Percentiles rank a stretch among this genome's conserved stretches.
phyloP scores from a whole-genome alignment of 2,888 invertebrate species.

The Acleris literana region DNA sequence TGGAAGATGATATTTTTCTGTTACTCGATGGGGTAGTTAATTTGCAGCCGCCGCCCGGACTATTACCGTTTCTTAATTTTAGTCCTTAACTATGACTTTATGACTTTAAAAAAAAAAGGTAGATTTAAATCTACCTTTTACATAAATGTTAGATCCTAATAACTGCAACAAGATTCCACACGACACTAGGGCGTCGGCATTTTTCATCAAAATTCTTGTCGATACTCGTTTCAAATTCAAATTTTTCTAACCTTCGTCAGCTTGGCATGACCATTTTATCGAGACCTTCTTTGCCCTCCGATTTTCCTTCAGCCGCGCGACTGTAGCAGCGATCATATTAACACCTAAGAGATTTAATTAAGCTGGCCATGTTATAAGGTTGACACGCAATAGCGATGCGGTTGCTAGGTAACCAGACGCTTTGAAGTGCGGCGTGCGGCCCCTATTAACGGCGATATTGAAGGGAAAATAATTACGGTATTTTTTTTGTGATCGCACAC shows the following conservation, averaged over 20 bases:
- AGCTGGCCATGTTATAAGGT: constrained; percentile 52
- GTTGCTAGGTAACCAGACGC: constrained; percentile 57
- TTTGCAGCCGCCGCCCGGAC: too few relatives aligned
- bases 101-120: too few relatives aligned
- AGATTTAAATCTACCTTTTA: too few relatives aligned
- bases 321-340: constrained; percentile 37
- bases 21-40: too few relatives aligned
- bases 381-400: constrained; percentile 41
- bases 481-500: constrained; percentile 21
- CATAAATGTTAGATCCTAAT: background rate
- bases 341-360: constrained; percentile 53
- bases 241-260: constrained; percentile 19
- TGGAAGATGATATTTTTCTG: too few relatives aligned
- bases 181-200: constrained; percentile 8
- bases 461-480: constrained; percentile 36
- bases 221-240: constrained; percentile 15
- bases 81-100: too few relatives aligned
- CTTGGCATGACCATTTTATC: constrained; percentile 13
- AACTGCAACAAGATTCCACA: constrained; percentile 10
- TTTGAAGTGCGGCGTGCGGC: constrained; percentile 52
- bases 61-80: too few relatives aligned
- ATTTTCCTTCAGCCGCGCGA: background rate
- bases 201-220: constrained; percentile 36
- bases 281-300: background rate
- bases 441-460: constrained; percentile 44